These are phyloP conservation scores for Aldabrachelys gigantea DNA, from an alignment of 2,113 vertebrate species.

Conservation along the genomic window DNA sequence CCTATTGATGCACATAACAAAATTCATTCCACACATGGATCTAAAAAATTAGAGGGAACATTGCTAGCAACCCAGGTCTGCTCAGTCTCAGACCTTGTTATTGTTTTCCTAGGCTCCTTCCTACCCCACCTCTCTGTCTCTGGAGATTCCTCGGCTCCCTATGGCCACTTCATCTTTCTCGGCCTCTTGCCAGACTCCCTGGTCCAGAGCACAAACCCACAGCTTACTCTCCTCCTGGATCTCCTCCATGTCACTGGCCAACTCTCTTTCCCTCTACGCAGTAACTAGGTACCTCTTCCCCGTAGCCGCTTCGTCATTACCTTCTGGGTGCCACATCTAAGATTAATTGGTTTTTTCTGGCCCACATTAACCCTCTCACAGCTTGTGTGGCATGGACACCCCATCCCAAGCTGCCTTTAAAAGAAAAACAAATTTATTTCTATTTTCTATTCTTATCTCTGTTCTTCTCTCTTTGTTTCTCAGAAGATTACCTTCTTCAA, in stretches of 20 bases:
- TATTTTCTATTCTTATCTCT: not conserved
- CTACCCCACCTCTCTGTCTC: not conserved
- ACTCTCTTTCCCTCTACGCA: not conserved
- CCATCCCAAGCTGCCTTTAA: too few species aligned
- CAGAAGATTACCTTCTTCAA: not conserved
- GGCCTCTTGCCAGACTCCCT: not conserved
- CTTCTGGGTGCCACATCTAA: not conserved
- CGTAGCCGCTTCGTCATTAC: not conserved
- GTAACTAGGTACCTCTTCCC: not conserved
- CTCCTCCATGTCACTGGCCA: not conserved
- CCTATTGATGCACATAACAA: too few species aligned
- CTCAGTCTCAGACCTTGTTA: not conserved
- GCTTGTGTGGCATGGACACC: not conserved
- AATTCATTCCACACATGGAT: too few species aligned
- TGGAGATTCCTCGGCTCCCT: not conserved
- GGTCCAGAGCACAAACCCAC: not conserved
- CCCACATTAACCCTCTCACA: not conserved
- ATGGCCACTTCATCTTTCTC: not conserved
- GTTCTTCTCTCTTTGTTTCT: rapidly evolving
- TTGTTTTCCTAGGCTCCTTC: not conserved
- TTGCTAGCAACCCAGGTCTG: not conserved
- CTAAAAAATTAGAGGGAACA: too few species aligned
- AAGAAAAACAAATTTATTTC: too few species aligned
- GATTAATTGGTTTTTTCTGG: not conserved
- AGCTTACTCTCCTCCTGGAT: not conserved